Base-by-base conservation (phyloP, 2,113 vertebrate genomes). In the Fukomys damarensis region DNA sequence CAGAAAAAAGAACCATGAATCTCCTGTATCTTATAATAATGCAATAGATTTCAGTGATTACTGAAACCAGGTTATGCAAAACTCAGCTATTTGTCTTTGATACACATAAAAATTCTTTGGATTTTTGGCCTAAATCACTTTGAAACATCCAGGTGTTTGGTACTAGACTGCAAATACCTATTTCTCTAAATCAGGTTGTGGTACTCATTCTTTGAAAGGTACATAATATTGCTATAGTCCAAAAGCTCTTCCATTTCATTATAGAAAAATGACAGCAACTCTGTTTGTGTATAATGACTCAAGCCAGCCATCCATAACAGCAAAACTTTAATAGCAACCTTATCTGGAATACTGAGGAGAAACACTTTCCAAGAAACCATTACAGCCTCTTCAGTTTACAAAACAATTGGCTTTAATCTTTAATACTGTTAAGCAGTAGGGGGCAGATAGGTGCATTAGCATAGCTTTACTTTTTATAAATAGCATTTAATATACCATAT, bases 391-490 rank as follows among this genome's bases (percentile, higher is more conserved):
- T 98, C 96, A 94, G 96, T 97, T 97, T 98, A 97, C 91, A 97
- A 98, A 98, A 97, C 97, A 98, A 98, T 98, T 98, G 97, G 16
- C 95, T 98, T 98, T 98, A 98, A 98, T 98, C 97, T 98, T 98
- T 98, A 98, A 98, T 98, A 98, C 92, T 98, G 97, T 96, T 98
- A 98, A 98, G 93, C 97, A 98, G 97, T 97, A 97, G 98, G 98
- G 97, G 98, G 98, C 91, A 98, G 98, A 98, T 97, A 98, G 96
- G 89, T 97, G 97, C 97, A 98, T 99, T 98, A 98, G 94, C 96
- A 97, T 94, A 98, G 96, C 97, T 97, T 98, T 98, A 76, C 95
- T 98, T 98, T 98, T 98, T 98, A 98, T 97, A 98, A 98, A 97
- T 96, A 98, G 91, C 91, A 95, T 97, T 98, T 98, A 98, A 98